Base-by-base conservation (phyloP, 2,888 invertebrate species). In the Ephialtes manifestator region DNA sequence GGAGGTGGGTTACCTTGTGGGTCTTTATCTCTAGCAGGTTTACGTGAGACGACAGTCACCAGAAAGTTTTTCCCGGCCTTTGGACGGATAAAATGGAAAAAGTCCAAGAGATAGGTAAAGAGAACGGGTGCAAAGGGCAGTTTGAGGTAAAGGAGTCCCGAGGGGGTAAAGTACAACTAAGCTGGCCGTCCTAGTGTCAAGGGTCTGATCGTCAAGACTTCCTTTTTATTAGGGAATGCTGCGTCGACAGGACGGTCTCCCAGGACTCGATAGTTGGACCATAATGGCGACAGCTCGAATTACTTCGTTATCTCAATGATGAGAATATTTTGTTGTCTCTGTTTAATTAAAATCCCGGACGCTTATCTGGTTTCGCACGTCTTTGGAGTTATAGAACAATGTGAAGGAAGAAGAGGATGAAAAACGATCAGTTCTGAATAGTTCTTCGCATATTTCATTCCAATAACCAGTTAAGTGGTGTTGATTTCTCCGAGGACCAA, bases 401-500 rank as follows among this genome's bases (percentile, higher is more conserved):
- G 28, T 11, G 20, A 53, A 18, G 1, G 28, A 8, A 53, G 43
- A 48, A 58, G 46, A 43, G 3, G 4, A 13, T 1, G 31, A 63
- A 84, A 51, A 48, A 63, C 39, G 24, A 65, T 67, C 58, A 48
- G 43, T 11, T 18, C 35, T 43, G 51, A 68, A 58, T 82, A 20
- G 60, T 20, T 46, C 53, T 28, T 15, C 58, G 48, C 68, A 28
- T 20, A 63, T 55, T 60, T 67, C 28, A 74, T 68, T 75, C n/a
- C 28, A 60, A 68, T 65, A 20, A 65, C 46, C 55, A 51, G 46
- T 31, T 68, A 51, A 39, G 63, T 39, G 20, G 24, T 53, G 68
- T 31, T 81, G 86, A 86, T 87, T 89, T 88, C 85, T 89, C 84
- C 65, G 51, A 81, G 84, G 86, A 82, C 81, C 74, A 70, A 74